Percentiles rank a stretch among this genome's conserved stretches.
Conservation (phyloP, 92 coral and sea anemone genomes). For the Siderastrea radians region DNA sequence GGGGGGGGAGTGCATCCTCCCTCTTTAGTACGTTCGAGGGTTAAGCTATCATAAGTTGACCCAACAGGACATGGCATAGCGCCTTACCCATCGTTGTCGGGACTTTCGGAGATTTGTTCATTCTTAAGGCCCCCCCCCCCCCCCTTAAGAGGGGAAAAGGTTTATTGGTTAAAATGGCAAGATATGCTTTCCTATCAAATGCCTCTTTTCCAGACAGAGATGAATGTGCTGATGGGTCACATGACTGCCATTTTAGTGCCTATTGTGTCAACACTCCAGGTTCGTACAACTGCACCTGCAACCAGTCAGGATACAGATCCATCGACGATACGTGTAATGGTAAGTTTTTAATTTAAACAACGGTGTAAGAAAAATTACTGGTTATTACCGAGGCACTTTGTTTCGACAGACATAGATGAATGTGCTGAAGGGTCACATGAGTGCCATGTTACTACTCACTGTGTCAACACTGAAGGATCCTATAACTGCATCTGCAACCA, state of each 20-base stretch:
- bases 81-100: too few species aligned
- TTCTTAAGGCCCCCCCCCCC: too few species aligned
- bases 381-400: too few species aligned
- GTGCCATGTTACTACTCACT: constrained; percentile 14
- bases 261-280: constrained; percentile 40
- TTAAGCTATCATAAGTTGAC: too few species aligned
- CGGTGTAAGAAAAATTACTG: too few species aligned
- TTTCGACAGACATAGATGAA: constrained; percentile 34
- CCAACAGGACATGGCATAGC: too few species aligned
- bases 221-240: constrained; percentile 18
- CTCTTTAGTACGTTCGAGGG: too few species aligned
- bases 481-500: constrained; percentile 42
- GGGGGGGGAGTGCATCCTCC: too few species aligned
- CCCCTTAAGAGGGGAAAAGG: too few species aligned
- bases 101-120: too few species aligned
- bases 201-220: constrained; percentile 17
- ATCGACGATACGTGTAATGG: constrained; percentile 40
- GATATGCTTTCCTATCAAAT: too few species aligned
- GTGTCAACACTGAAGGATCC: constrained; percentile 44
- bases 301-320: constrained; percentile 15
- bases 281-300: constrained; percentile 46
- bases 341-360: not conserved
- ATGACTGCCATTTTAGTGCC: constrained; percentile 15
- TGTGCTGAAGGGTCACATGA: constrained; percentile 2
- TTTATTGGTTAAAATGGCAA: too few species aligned